Evolutionary conservation across 2,888 invertebrate genomes (phyloP), one percentile per base, ranked within the genome.

Genomic region (Pristionchus fissidentatus): DNA sequence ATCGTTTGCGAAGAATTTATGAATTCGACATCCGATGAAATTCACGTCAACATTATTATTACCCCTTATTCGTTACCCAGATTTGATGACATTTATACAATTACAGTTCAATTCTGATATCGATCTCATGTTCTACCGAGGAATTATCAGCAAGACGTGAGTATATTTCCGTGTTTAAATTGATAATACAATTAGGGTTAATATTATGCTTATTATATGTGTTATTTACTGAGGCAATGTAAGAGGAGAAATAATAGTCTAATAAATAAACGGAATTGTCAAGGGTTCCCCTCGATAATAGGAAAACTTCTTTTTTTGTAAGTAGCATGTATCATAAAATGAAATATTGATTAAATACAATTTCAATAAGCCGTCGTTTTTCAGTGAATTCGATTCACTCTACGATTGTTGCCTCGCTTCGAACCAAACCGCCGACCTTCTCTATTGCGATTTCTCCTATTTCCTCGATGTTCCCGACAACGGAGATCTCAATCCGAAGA

Each of bases 101-200:
- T 77, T 49, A 22, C 49, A 88, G 55, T 86, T 87, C 41, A 89
- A 89, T 83, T 89, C 89, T n/a, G 89, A 85, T 41, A 86, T 89
- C 49, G 87, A 88, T 57, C 87, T 89, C 43, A 83, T 88, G 43
- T 89, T 87, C 86, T 89, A 86, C 85, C 83, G 89, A 52, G 88
- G 89, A 83, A 85, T 90, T 84, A 85, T 90, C 41, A 89, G 88
- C 82, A 85, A 85, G 22, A 84, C 83, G 89, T 90, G 52, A 66
- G 85, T 70, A 1, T n/a, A n/a, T n/a, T n/a, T n/a, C n/a, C n/a
- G n/a, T n/a, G n/a, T n/a, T n/a, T n/a, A n/a, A n/a, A n/a, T n/a
- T n/a, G n/a, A n/a, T n/a, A n/a, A n/a, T n/a, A n/a, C n/a, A n/a
- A n/a, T n/a, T n/a, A n/a, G n/a, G n/a, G n/a, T n/a, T n/a, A n/a